Conservation (phyloP, 2,113 vertebrate genomes). For the Coturnix japonica region DNA sequence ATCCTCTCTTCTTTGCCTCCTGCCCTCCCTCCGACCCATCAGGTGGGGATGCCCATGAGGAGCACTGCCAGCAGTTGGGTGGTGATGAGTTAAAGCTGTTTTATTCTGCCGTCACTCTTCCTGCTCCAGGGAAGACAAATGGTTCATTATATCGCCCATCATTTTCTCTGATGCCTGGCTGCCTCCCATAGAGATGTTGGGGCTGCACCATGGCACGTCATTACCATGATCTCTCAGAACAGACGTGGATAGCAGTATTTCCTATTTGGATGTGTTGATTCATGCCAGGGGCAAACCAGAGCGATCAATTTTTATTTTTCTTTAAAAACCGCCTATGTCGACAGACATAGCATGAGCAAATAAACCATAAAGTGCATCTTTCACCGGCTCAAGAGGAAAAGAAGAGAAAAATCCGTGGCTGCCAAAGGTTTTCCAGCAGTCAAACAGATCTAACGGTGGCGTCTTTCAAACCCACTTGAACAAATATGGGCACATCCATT, state of each 20-base stretch:
- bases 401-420: neutral
- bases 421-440: neutral
- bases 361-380: rapidly evolving
- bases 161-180: conserved; percentile 61
- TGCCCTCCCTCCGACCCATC: neutral
- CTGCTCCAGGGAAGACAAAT: conserved; percentile 56
- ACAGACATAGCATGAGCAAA: neutral
- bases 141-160: conserved; percentile 61
- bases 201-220: conserved; percentile 1
- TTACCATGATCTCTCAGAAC: conserved; percentile 16
- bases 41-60: neutral
- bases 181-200: conserved; percentile 40
- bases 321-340: neutral
- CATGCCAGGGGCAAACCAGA: conserved; percentile 12
- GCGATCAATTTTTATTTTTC: neutral
- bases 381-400: neutral
- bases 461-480: neutral
- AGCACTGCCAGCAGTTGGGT: neutral
- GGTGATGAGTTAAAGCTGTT: conserved; percentile 43
- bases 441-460: rapidly evolving
- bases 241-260: neutral
- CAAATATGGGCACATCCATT: neutral
- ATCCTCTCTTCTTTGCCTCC: neutral
- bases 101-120: conserved; percentile 3
- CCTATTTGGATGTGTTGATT: conserved; percentile 8